Evolutionary conservation across 30 jellyfish, hydroid and myxozoan species (phyloP).

Genomic region (Hydra vulgaris): DNA sequence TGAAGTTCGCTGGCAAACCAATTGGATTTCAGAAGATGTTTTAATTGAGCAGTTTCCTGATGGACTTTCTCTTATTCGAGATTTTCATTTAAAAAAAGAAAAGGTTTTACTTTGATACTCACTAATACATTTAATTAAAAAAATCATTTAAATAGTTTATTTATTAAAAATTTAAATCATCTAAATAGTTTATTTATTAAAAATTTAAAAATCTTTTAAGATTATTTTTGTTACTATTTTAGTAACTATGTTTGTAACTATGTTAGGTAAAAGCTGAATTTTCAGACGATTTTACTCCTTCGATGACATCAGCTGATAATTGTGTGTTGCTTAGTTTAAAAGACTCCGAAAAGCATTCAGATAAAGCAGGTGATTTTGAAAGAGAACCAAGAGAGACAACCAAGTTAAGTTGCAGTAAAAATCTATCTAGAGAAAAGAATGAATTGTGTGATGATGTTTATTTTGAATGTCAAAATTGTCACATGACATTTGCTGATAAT

Average conservation of each 20-base stretch:
- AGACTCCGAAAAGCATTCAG: not conserved
- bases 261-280: not conserved
- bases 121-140: not conserved
- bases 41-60: slow-evolving; percentile 3
- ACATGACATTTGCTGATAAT: slow-evolving; percentile 34
- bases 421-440: not conserved
- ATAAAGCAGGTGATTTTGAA: not conserved
- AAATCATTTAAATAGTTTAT: too few relatives aligned
- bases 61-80: not conserved
- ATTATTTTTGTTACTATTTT: not conserved
- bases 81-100: not conserved
- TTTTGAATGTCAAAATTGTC: slow-evolving; percentile 22
- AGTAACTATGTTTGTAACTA: too few relatives aligned
- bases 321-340: not conserved
- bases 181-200: too few relatives aligned
- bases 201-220: not conserved
- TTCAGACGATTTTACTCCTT: not conserved
- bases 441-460: not conserved
- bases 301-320: not conserved
- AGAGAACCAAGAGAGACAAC: not conserved
- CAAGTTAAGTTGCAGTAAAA: not conserved
- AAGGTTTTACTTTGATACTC: not conserved
- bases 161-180: too few relatives aligned
- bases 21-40: slow-evolving; percentile 14
- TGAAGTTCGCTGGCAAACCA: slow-evolving; percentile 9